A percentile compares a stretch with the other conserved stretches of the same genome.
Conservation (phyloP, 2,888 invertebrate species). For the Maniola hyperantus region DNA sequence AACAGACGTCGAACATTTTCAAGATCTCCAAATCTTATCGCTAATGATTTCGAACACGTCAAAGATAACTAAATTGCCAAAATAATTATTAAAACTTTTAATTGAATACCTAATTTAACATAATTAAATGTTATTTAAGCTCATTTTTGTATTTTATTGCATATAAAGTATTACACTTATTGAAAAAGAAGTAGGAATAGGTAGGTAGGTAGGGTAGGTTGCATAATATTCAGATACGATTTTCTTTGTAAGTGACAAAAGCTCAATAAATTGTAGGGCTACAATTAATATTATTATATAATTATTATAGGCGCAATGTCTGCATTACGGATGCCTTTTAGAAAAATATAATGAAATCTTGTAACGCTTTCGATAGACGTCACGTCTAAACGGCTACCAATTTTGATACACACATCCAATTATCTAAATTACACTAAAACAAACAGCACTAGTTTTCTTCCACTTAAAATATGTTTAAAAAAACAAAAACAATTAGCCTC, state of each 20-base stretch:
- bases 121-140: constrained; percentile 16
- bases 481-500: constrained; percentile 17
- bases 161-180: neutral
- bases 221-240: neutral
- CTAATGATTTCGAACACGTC: neutral
- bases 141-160: constrained; percentile 8
- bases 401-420: constrained; percentile 10
- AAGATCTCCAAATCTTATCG: constrained; percentile 25
- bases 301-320: neutral
- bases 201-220: too few species aligned
- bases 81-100: neutral
- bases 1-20: constrained; percentile 3
- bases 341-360: constrained; percentile 3
- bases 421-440: constrained; percentile 11
- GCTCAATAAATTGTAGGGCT: constrained; percentile 4
- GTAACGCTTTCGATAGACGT: neutral
- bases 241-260: constrained; percentile 5
- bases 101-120: constrained; percentile 14
- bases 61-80: neutral
- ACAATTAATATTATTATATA: neutral
- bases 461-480: constrained; percentile 11
- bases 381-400: neutral
- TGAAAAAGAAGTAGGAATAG: constrained; percentile 2
- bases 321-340: neutral
- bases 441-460: constrained; percentile 17